These are phyloP conservation scores for Polyommatus iphigenia DNA, from an alignment of 2,888 invertebrate genomes.

Conservation along the genomic window DNA sequence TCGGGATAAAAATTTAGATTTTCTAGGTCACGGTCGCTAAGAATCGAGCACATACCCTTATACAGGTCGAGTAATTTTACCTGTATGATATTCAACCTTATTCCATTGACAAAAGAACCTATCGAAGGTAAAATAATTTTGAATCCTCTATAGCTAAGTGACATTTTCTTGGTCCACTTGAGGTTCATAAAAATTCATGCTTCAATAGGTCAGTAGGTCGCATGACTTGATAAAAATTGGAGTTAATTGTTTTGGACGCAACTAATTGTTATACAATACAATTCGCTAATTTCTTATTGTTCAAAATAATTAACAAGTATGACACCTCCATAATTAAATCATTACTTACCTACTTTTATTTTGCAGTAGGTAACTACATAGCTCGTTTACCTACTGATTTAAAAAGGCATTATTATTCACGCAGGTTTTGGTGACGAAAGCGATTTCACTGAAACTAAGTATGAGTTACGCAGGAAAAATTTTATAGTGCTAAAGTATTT, in stretches of 20 bases:
- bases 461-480: too few relatives aligned
- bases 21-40: background rate
- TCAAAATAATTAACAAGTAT: background rate
- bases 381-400: background rate
- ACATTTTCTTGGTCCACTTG: background rate
- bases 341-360: background rate
- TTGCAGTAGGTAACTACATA: background rate
- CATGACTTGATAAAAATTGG: constrained; percentile 13
- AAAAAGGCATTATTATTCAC: too few relatives aligned
- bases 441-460: too few relatives aligned
- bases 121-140: background rate
- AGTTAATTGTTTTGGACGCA: constrained; percentile 9
- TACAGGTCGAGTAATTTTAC: background rate
- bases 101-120: background rate
- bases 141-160: background rate
- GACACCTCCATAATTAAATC: background rate
- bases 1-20: too few relatives aligned
- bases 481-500: background rate
- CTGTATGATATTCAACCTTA: background rate
- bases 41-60: background rate
- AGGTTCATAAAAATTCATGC: constrained; percentile 2
- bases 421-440: too few relatives aligned
- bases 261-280: constrained; percentile 18
- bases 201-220: constrained; percentile 3
- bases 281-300: constrained; percentile 11